Evolutionary conservation across 2,113 vertebrate species (phyloP), one percentile per base, ranked within the genome.

Genomic region (Rhynchomys soricoides): DNA sequence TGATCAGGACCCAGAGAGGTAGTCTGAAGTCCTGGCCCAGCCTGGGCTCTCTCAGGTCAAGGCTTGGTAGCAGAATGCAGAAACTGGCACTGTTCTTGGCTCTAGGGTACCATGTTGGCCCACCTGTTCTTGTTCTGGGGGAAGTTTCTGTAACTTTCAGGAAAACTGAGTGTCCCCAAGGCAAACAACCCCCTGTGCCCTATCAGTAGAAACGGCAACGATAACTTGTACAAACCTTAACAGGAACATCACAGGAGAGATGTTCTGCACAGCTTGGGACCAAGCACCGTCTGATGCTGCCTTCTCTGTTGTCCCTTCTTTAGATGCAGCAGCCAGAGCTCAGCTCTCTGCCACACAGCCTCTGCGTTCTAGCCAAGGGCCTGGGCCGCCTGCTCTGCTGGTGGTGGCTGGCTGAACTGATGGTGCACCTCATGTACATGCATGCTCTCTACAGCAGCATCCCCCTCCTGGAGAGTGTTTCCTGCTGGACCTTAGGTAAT

Each of bases 361-460:
- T 98, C 8, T 4, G 73, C 0, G 15, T 97, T 92, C 86, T 99
- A 17, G 87, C 98, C 8, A 17, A 97, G 90, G 98, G 98, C 78
- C 92, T 98, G 48, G 96, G 98, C 91, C 99, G 99, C 79, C 99
- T 99, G 96, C 96, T 99, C 34, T 97, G 99, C 91, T 99, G 99
- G 99, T 99, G 99, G 99, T 98, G 98, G 88, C 97, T 99, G 94
- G 99, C 99, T 1, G 99, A 99, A 98, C 97, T 98, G 97, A 99
- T 99, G 99, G 98, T 99, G 94, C 99, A 99, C 64, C 90, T 99
- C 24, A 99, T 99, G 99, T 99, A 99, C 98, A 99, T 99, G 98
- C 99, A 99, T 93, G 98, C 99, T 95, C 98, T 99, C 96, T 99
- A 98, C 95, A 98, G 98, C 97, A 99, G 99, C 74, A 97, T 98